phyloP scores from a whole-genome alignment of 2,113 vertebrate genomes.

The Osmerus mordax region DNA sequence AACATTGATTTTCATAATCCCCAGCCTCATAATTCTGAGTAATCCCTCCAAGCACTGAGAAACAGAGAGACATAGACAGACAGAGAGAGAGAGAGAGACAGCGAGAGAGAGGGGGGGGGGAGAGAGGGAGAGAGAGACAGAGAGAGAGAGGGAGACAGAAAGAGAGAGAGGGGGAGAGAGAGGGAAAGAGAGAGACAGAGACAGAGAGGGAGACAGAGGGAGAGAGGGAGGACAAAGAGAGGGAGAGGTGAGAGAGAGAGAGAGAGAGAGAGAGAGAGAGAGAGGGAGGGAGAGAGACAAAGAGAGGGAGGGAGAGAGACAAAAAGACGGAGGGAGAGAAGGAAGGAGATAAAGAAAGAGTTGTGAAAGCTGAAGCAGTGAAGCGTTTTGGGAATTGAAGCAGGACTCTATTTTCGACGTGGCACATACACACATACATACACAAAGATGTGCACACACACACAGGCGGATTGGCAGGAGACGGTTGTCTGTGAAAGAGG shows the following conservation, averaged over 20 bases:
- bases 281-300: neutral
- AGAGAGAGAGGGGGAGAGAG: neutral
- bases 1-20: conserved; percentile 67
- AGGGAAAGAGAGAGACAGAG: neutral
- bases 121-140: neutral
- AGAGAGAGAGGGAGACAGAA: neutral
- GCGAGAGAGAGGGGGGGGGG: neutral
- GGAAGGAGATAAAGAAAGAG: neutral
- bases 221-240: too few relatives aligned
- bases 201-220: neutral
- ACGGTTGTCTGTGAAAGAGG: neutral
- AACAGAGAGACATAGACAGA: neutral
- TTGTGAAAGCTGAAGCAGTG: neutral
- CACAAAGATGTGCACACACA: conserved; percentile 11
- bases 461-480: conserved; percentile 2
- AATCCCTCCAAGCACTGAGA: conserved; percentile 48
- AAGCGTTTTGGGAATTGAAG: conserved; percentile 1
- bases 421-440: neutral
- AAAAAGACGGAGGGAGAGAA: neutral
- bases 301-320: too few relatives aligned
- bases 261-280: neutral
- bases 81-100: neutral
- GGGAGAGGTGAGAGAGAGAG: neutral
- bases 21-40: conserved; percentile 58
- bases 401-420: neutral